A percentile compares a stretch with the other conserved stretches of the same genome.
Conservation (phyloP, 2,888 invertebrate genomes). For the Folsomia candida region DNA sequence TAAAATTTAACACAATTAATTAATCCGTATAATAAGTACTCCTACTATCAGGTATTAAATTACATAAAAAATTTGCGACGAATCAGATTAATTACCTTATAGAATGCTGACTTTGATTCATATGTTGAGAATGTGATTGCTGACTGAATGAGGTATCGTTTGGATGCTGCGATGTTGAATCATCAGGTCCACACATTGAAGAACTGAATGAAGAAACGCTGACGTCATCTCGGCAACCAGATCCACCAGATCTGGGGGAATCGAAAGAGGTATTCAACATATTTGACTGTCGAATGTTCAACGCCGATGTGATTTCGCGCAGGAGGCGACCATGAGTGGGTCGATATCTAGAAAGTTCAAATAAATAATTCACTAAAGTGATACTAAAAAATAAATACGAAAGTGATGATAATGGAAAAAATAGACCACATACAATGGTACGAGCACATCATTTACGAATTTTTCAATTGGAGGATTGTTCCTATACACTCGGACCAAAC, state of each 20-base stretch:
- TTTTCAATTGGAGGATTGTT: conserved; percentile 25
- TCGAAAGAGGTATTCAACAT: neutral
- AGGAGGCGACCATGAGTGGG: neutral
- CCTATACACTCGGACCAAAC: conserved; percentile 31
- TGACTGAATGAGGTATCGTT: too few species aligned
- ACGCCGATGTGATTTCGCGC: neutral
- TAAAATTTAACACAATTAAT: neutral
- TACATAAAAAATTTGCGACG: neutral
- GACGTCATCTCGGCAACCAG: neutral
- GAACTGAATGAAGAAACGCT: neutral
- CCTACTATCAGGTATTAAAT: too few species aligned
- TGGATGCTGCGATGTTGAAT: too few species aligned
- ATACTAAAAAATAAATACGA: too few species aligned
- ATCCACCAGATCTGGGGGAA: neutral
- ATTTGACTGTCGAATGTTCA: neutral
- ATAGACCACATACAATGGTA: conserved; percentile 33
- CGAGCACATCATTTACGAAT: conserved; percentile 28
- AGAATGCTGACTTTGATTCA: neutral
- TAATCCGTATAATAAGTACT: too few species aligned
- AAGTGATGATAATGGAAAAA: neutral
- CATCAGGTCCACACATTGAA: too few species aligned
- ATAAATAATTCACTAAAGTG: neutral
- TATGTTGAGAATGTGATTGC: too few species aligned
- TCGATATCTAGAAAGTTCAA: neutral
- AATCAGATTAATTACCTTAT: neutral